Evolutionary conservation across 2,888 invertebrate genomes (phyloP).

Genomic region (Seira sanloemensis): DNA sequence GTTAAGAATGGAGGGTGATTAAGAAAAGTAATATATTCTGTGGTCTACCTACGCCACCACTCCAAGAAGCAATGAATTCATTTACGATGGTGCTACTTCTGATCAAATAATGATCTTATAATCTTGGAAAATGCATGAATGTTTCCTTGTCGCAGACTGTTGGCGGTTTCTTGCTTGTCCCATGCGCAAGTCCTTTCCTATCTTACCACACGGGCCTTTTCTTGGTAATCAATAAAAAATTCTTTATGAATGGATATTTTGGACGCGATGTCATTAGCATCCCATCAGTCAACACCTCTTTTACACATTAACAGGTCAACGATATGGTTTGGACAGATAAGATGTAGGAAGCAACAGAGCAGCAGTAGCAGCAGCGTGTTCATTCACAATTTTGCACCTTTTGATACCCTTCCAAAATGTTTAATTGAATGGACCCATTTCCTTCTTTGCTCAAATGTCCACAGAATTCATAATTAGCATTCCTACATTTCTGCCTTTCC

Average conservation of each 20-base stretch:
- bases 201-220: background rate
- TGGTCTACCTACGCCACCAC: no score
- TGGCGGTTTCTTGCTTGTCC: slow-evolving; percentile 18
- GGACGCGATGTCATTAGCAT: slow-evolving; percentile 7
- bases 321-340: slow-evolving; percentile 19
- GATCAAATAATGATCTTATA: background rate
- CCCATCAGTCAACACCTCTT: slow-evolving; percentile 15
- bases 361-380: no score
- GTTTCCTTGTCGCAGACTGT: background rate
- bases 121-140: background rate
- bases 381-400: background rate
- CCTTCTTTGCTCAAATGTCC: background rate
- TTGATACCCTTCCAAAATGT: no score
- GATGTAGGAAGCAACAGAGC: slow-evolving; percentile 13
- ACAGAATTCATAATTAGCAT: no score
- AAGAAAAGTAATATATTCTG: no score
- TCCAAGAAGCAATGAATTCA: no score
- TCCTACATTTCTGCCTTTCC: background rate
- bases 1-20: no score
- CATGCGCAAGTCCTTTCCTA: background rate
- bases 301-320: slow-evolving; percentile 35
- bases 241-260: background rate
- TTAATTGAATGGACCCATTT: background rate
- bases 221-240: background rate
- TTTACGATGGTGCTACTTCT: background rate